Conservation (phyloP, 2,888 invertebrate genomes). For the Cartodere bifasciata region DNA sequence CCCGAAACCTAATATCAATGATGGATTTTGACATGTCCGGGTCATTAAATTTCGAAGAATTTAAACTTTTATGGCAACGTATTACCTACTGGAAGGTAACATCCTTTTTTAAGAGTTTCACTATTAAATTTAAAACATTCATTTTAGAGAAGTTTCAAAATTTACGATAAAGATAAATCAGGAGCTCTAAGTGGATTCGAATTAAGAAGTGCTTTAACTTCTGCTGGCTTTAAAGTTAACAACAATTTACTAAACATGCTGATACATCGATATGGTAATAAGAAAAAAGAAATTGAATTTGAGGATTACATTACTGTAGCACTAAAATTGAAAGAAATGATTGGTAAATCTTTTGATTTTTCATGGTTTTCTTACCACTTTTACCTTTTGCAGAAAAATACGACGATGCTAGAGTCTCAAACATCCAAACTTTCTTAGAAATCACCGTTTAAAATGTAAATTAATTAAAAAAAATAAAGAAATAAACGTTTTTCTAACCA, state of each 20-base stretch:
- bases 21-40: slow-evolving; percentile 84
- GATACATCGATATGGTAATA: slow-evolving; percentile 81
- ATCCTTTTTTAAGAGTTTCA: no score
- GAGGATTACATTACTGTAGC: slow-evolving; percentile 94
- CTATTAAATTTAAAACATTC: slow-evolving; percentile 14
- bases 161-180: slow-evolving; percentile 69
- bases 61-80: slow-evolving; percentile 70
- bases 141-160: slow-evolving; percentile 71
- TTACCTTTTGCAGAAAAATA: no score
- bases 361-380: no score
- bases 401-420: no score
- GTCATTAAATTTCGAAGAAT: slow-evolving; percentile 84
- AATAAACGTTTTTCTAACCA: no score
- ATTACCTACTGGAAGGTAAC: slow-evolving; percentile 82
- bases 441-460: no score
- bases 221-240: slow-evolving; percentile 84
- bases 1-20: slow-evolving; percentile 89
- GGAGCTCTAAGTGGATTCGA: slow-evolving; percentile 73
- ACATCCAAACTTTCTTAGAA: no score
- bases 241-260: slow-evolving; percentile 78
- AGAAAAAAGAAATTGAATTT: slow-evolving; percentile 73
- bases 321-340: slow-evolving; percentile 86
- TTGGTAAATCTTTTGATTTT: no score
- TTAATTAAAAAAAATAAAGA: no score
- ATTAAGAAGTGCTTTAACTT: slow-evolving; percentile 72